Base-by-base conservation (phyloP, 2,888 invertebrate species). In the Anagyrus pseudococci region DNA sequence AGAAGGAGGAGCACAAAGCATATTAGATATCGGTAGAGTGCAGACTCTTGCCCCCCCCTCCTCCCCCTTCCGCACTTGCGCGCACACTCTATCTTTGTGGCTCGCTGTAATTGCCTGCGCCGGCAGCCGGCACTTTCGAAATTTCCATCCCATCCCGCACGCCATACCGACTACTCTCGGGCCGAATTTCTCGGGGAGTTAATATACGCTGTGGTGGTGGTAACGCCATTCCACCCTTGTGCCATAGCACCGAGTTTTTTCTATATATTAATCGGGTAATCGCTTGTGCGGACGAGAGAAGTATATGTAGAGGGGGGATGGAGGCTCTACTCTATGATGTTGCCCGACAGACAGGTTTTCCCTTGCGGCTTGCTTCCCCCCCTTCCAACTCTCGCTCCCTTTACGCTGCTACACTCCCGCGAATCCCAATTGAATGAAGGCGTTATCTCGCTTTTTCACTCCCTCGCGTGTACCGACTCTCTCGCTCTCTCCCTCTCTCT, bases 381-480 rank as follows among this genome's bases (percentile, higher is more conserved):
- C 29, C 4, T 29, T 29, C 6, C 33, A 15, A 13, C 4, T 37
- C 13, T 8, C 8, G 4, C 17, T 4, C n/a, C 17, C 17, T 1
- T 19, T 44, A 13, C n/a, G 7, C 37, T 25, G 17, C 57, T 26
- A n/a, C n/a, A n/a, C n/a, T 2, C 40, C 49, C 25, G 37, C 29
- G 41, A 52, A 53, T 54, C 20, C 53, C 40, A 54, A 59, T 54
- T 20, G 40, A 59, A 54, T 48, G 46, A 43, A 47, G 33, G 33
- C 33, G 40, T 54, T 59, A 59, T 59, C 59, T 26, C 29, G 15
- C 53, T 13, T 41, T 59, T 29, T 41, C 53, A 41, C 48, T 49
- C 41, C 20, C 15, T 8, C 1, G 4, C 41, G 20, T 37, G 26
- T 8, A 2, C 33, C 33, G 8, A 37, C 4, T 4, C 29, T 37